phyloP scores from a whole-genome alignment of 1,140 invertebrate genomes.

The Palaemon carinicauda region DNA sequence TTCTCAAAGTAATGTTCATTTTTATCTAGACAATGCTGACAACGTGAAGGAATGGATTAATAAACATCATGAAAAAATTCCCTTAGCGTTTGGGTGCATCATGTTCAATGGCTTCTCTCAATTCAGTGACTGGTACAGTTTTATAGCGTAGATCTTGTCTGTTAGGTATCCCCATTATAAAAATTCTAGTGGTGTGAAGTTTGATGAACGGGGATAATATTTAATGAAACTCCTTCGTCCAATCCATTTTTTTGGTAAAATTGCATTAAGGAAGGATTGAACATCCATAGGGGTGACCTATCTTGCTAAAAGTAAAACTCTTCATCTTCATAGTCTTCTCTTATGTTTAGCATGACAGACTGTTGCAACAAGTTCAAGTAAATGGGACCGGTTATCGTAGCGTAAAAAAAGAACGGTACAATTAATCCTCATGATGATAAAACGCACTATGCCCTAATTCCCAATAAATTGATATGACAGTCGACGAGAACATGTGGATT shows the following conservation, averaged over 20 bases:
- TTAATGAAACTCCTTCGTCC: background rate
- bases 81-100: slow-evolving; percentile 36
- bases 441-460: background rate
- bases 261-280: background rate
- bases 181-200: background rate
- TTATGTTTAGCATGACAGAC: too few species aligned
- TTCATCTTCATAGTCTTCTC: too few species aligned
- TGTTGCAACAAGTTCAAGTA: slow-evolving; percentile 4
- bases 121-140: background rate
- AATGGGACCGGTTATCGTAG: background rate
- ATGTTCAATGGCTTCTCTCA: too few species aligned
- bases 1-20: slow-evolving; percentile 11
- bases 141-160: background rate
- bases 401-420: slow-evolving; percentile 10
- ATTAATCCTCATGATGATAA: background rate
- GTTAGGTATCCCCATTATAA: too few species aligned
- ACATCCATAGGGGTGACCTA: background rate
- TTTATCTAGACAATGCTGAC: slow-evolving; percentile 9
- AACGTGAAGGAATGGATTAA: slow-evolving; percentile 42
- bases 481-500: slow-evolving; percentile 40
- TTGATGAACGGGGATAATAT: background rate
- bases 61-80: slow-evolving; percentile 31
- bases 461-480: background rate
- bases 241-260: background rate
- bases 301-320: background rate